Evolutionary conservation across 2,113 vertebrate genomes (phyloP).

Genomic region (Motacilla alba): DNA sequence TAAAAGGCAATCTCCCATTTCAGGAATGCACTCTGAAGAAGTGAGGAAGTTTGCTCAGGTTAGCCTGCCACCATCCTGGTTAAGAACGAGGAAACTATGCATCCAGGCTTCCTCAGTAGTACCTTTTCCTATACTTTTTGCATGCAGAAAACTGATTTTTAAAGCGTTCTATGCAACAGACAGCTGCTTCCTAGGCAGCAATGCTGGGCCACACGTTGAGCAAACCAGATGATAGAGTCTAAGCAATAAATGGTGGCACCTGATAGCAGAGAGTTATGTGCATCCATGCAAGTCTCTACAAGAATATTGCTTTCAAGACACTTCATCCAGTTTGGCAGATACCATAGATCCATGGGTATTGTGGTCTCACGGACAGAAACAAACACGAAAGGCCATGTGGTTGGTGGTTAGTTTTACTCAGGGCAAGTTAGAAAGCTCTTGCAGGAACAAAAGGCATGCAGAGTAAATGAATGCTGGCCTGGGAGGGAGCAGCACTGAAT

Average conservation of each 20-base stretch:
- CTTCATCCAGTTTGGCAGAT: background rate
- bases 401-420: background rate
- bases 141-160: background rate
- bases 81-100: background rate
- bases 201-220: fast-evolving
- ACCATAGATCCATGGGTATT: background rate
- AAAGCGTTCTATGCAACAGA: fast-evolving
- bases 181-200: background rate
- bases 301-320: background rate
- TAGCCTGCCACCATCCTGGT: background rate
- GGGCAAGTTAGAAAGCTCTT: background rate
- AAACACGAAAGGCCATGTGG: background rate
- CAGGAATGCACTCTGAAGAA: background rate
- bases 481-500: background rate
- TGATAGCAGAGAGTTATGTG: background rate
- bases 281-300: background rate
- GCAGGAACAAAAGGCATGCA: background rate
- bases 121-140: background rate
- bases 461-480: background rate
- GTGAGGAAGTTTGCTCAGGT: background rate
- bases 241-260: background rate
- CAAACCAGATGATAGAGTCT: background rate
- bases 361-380: background rate
- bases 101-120: background rate
- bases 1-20: background rate